Conservation (phyloP, 2,888 invertebrate genomes). For the Coronaproctus castanopsis region DNA sequence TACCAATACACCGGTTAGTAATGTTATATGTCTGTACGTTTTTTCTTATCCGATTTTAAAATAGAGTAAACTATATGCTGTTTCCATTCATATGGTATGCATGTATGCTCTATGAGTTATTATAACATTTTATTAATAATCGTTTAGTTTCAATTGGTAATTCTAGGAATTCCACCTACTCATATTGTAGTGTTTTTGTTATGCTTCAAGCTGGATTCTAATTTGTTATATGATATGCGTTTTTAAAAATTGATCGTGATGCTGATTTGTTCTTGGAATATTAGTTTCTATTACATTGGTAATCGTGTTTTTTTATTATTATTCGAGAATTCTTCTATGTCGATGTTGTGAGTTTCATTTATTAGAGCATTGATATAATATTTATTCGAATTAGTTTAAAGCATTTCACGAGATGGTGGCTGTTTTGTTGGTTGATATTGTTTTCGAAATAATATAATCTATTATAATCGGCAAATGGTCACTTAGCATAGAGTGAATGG, state of each 20-base stretch:
- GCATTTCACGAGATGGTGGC: background rate
- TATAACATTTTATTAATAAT: background rate
- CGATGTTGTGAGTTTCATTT: background rate
- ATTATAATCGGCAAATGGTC: background rate
- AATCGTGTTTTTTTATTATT: background rate
- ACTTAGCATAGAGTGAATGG: background rate
- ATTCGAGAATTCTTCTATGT: background rate
- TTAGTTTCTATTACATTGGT: background rate
- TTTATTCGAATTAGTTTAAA: background rate
- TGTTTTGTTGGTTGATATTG: background rate
- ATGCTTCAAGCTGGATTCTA: no score
- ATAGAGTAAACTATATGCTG: background rate
- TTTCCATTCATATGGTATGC: background rate
- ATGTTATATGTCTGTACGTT: background rate
- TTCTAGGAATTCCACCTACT: background rate
- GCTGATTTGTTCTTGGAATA: background rate
- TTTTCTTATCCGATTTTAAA: background rate
- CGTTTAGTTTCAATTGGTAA: background rate
- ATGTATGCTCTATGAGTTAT: background rate
- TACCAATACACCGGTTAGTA: background rate
- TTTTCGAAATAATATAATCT: background rate
- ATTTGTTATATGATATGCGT: no score
- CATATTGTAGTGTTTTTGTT: background rate
- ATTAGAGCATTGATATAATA: background rate
- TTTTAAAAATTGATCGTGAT: background rate